Base-by-base conservation (phyloP, 2,113 vertebrate genomes). In the Alosa alosa region DNA sequence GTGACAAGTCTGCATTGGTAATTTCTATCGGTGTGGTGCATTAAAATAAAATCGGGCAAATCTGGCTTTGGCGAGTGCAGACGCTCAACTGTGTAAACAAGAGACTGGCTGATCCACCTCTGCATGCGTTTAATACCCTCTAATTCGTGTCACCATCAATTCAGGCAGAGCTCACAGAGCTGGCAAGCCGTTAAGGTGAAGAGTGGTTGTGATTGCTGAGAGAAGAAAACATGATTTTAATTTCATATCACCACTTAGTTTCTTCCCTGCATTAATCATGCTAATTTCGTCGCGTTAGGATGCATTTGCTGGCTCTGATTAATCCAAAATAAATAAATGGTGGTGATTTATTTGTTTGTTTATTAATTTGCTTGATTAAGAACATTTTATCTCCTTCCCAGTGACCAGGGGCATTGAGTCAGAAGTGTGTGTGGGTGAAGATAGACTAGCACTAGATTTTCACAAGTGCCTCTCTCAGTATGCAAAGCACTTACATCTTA, bases 31-130 rank as follows among this genome's bases (percentile, higher is more conserved):
- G 31, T 78, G 25, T 0, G 72, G 31, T 15, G 31, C 13, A 78
- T 78, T 78, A 78, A 52, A 85, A 52, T 41, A 78, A 84, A 81
- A 84, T 18, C 39, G 6, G 72, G 3, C 72, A 78, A 39, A 78
- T 78, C 72, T 39, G 25, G 64, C n/a, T 72, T 72, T 72, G 64
- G 31, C 39, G 72, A 78, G 36, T 17, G 72, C 72, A 39, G 25
- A 15, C 72, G 10, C 31, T 78, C 72, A 36, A 78, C 72, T 78
- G 31, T 78, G 72, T 78, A 78, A 78, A 78, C 72, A 78, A 4
- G 11, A 36, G 31, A 78, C 3, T 3, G 36, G 31, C 72, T 78
- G 72, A 78, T 78, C 31, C 72, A 78, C 31, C 72, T 39, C 72
- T 39, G 36, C 31, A 18, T 15, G 72, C 39, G 72, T 78, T 78